Percentiles rank a stretch among this genome's conserved stretches.
phyloP scores from a whole-genome alignment of 2,113 vertebrate species.

The Dicentrarchus labrax region DNA sequence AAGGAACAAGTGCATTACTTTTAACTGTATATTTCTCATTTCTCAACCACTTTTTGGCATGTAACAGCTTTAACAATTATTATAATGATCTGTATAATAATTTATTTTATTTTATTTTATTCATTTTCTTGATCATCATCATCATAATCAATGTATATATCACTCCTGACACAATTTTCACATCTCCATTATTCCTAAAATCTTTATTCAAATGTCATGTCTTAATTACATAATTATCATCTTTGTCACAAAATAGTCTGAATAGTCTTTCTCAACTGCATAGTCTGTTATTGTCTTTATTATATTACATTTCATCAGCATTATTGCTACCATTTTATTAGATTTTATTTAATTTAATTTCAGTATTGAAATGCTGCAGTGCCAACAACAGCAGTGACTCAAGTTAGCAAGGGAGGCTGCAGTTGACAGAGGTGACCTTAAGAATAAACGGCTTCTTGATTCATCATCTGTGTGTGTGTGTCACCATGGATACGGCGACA shows the following conservation, averaged over 20 bases:
- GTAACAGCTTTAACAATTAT: not conserved
- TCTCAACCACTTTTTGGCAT: not conserved
- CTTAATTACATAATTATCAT: not conserved
- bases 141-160: not conserved
- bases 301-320: not conserved
- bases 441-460: constrained; percentile 42
- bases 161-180: not conserved
- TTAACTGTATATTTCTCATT: too few relatives aligned
- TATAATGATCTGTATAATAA: not conserved
- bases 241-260: not conserved
- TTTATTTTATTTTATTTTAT: too few relatives aligned
- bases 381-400: constrained; percentile 30
- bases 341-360: not conserved
- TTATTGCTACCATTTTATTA: not conserved
- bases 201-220: not conserved
- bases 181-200: not conserved
- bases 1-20: not conserved
- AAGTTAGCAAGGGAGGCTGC: constrained; percentile 21
- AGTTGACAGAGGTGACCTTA: constrained; percentile 59
- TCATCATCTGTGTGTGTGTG: constrained; percentile 43
- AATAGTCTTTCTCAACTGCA: not conserved
- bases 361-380: constrained; percentile 30
- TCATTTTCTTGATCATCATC: not conserved
- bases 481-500: constrained; percentile 55
- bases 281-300: not conserved